A percentile compares a stretch with the other conserved stretches of the same genome.
These are phyloP conservation scores for Ostrea denselamellosa DNA, from an alignment of 1,140 invertebrate species.

Conservation along the genomic window DNA sequence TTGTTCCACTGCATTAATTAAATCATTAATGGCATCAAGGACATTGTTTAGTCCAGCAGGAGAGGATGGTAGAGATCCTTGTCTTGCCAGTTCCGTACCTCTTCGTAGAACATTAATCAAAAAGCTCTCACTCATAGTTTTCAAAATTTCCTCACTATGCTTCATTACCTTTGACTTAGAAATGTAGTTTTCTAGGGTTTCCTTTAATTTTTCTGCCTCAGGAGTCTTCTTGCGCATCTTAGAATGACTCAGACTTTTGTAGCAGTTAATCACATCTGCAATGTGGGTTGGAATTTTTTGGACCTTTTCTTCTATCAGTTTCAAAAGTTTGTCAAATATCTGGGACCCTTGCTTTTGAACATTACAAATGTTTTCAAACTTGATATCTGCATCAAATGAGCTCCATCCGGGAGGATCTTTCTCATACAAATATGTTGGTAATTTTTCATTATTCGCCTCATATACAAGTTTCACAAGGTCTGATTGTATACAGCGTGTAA, in stretches of 20 bases:
- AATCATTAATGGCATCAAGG: neutral
- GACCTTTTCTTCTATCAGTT: neutral
- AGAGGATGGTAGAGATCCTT: neutral
- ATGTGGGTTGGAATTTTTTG: neutral
- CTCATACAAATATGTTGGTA: neutral
- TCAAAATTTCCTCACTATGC: neutral
- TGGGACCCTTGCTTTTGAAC: neutral
- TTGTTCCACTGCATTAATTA: neutral
- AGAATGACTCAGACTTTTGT: neutral
- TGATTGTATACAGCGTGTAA: neutral
- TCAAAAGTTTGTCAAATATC: neutral
- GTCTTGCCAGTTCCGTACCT: neutral
- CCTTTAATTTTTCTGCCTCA: neutral
- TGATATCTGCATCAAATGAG: neutral
- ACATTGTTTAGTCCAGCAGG: neutral
- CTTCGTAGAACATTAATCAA: neutral
- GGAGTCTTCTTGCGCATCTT: neutral
- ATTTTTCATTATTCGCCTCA: neutral
- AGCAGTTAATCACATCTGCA: neutral
- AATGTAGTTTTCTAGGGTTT: neutral
- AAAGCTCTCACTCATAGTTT: neutral
- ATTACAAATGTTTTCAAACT: conserved; percentile 6
- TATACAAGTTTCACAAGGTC: neutral
- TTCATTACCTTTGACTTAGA: neutral
- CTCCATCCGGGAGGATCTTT: neutral